Evolutionary conservation across 2,113 vertebrate genomes (phyloP).

Genomic region (Herpailurus yagouaroundi): DNA sequence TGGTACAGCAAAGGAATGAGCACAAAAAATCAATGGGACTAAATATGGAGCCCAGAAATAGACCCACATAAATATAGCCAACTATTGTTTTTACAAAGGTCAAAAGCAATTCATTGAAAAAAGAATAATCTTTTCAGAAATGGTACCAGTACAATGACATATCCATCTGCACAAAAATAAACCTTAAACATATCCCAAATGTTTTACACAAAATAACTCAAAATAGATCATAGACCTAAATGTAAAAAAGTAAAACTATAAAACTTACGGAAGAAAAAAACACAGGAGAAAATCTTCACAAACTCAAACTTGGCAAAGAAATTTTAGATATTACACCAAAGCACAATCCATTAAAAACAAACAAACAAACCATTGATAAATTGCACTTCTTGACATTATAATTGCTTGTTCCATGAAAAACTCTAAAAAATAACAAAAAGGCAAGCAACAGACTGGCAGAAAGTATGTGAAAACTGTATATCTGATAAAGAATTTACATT

Average conservation of each 20-base stretch:
- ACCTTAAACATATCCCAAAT: neutral
- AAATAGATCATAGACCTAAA: neutral
- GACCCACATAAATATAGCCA: neutral
- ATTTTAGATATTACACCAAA: neutral
- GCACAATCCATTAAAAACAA: neutral
- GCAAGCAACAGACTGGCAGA: neutral
- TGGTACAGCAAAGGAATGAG: neutral
- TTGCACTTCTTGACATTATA: neutral
- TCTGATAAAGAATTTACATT: neutral
- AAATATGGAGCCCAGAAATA: neutral
- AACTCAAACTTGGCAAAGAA: neutral
- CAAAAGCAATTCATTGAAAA: neutral
- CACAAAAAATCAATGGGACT: neutral
- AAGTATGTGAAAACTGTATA: neutral
- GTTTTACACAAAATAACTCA: neutral
- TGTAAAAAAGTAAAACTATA: neutral
- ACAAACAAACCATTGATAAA: neutral
- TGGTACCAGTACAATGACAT: neutral
- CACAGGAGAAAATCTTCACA: neutral
- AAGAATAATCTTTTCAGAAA: neutral
- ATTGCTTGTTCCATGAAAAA: neutral
- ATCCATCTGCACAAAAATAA: neutral
- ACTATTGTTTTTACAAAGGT: neutral
- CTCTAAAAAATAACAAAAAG: neutral
- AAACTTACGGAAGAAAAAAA: neutral